Conservation (phyloP, 2,797 vertebrate genomes). For the Chanos chanos region DNA sequence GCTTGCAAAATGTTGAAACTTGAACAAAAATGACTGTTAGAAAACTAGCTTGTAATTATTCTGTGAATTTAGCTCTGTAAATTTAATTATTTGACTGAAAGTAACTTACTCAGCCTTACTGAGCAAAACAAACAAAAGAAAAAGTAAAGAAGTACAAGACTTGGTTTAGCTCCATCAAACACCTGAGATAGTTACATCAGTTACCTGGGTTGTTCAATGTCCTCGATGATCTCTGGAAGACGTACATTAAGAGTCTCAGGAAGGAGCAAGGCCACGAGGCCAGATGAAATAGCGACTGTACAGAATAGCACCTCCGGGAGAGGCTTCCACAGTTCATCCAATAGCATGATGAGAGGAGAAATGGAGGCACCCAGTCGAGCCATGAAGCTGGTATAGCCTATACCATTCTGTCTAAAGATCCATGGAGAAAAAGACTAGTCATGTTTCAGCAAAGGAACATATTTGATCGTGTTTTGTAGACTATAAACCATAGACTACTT, state of each 20-base stretch:
- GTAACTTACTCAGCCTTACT: not conserved
- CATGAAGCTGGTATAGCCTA: constrained; percentile 74
- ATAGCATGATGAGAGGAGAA: constrained; percentile 76
- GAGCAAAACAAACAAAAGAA: not conserved
- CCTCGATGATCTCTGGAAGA: constrained; percentile 82
- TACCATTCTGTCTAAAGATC: constrained; percentile 77
- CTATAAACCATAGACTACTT: too few species aligned
- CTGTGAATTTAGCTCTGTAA: not conserved
- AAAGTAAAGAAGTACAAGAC: not conserved
- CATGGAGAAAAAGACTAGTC: not conserved
- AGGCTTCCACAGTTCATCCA: constrained; percentile 75
- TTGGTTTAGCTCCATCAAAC: not conserved
- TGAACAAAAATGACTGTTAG: not conserved
- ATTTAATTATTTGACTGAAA: not conserved
- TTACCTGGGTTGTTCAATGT: constrained; percentile 74
- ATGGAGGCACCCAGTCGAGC: constrained; percentile 74
- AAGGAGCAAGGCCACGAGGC: constrained; percentile 69
- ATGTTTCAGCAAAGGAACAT: too few species aligned
- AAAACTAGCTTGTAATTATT: not conserved
- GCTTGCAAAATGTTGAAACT: not conserved
- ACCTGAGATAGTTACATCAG: not conserved
- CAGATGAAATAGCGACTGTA: constrained; percentile 60
- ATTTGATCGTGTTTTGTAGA: too few species aligned
- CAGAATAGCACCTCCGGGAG: constrained; percentile 75
- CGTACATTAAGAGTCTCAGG: constrained; percentile 69